Evolutionary conservation across 2,113 vertebrate species (phyloP).

Genomic region (Tupaia chinensis): DNA sequence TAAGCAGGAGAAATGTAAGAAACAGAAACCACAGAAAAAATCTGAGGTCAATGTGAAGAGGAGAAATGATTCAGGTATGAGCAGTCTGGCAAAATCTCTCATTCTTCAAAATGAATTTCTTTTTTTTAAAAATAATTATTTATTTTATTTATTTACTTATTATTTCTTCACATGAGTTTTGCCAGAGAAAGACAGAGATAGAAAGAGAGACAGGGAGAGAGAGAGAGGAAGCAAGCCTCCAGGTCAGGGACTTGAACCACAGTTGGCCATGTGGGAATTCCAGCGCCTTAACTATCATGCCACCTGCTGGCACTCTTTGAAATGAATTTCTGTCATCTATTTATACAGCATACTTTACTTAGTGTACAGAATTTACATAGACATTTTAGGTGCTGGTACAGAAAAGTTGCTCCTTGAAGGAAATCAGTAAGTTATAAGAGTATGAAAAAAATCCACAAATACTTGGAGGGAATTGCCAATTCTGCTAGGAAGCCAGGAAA

Average conservation of each 20-base stretch:
- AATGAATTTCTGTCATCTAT: background rate
- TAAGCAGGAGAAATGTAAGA: background rate
- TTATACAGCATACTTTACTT: background rate
- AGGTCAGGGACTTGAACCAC: no score
- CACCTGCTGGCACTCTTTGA: no score
- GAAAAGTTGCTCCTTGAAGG: background rate
- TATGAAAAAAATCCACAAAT: background rate
- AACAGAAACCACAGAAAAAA: background rate
- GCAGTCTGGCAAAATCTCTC: background rate
- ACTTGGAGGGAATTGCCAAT: background rate
- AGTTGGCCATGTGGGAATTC: no score
- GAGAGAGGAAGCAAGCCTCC: no score
- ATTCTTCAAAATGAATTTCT: background rate
- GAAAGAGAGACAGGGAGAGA: no score
- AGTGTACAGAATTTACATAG: background rate
- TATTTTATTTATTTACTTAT: no score
- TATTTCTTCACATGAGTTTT: no score
- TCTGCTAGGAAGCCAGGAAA: background rate
- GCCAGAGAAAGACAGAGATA: no score
- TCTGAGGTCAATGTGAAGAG: background rate
- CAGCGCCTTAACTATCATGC: no score
- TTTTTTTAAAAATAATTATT: no score
- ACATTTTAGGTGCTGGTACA: background rate
- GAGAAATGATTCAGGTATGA: background rate
- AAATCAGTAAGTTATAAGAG: background rate